Evolutionary conservation across 2,797 vertebrate species (phyloP), one percentile per base, ranked within the genome.

Genomic region (Cyprinella venusta): DNA sequence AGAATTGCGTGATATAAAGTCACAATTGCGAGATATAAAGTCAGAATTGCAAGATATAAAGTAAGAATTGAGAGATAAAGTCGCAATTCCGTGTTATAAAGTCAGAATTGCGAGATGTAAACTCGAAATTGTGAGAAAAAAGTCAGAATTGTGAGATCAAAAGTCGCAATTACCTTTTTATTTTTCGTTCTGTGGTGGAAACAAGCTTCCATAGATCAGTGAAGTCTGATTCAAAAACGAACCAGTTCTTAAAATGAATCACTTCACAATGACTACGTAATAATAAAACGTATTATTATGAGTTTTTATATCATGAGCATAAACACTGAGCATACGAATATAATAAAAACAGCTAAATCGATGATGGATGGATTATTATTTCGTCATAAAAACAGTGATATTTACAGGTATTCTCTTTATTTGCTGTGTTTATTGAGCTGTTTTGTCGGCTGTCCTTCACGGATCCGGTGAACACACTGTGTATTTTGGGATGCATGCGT

Each of bases 401-500:
- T 63, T 77, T 64, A 30, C 79, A 45, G 52, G 48, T 7, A 65
- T 81, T 56, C 3, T n/a, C 33, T 68, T 56, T 79, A 54, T 54
- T 59, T 33, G 54, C 42, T 3, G 70, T 12, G 45, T 54, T 40
- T 52, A 74, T 65, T 12, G 33, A 65, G 26, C 77, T 0, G 24
- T 16, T 78, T 75, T 38, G 70, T 48, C 79, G 36, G 2, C 8
- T 2, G 4, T 67, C 83, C 45, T 52, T 80, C 78, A 67, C 4
- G 50, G 50, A 33, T 75, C 61, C 9, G 24, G 15, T 52, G 59
- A 48, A 15, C 45, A 59, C 19, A 13, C n/a, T 74, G 56, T 64
- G 67, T 67, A 48, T 68, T 82, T 59, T 80, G 71, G 69, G 74
- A 42, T 63, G 64, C 18, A 18, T 36, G 52, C 13, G 30, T 19